Percentiles rank a stretch among this genome's conserved stretches.
These are phyloP conservation scores for Siderastrea radians DNA, from an alignment of 92 coral and sea anemone genomes.

Conservation along the genomic window DNA sequence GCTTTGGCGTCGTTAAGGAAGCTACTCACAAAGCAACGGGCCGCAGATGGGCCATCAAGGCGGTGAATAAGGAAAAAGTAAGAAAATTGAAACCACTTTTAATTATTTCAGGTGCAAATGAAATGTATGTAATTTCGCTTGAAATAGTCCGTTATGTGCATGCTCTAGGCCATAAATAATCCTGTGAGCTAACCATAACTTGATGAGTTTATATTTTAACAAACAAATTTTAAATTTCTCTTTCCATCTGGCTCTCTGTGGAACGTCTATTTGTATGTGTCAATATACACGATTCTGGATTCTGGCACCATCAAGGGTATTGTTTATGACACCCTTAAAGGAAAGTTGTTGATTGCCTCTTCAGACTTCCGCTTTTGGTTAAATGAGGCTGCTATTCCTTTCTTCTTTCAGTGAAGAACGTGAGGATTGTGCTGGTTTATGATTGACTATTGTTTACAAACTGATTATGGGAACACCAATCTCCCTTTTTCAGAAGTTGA, in stretches of 20 bases:
- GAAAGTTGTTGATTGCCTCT: slow-evolving; percentile 6
- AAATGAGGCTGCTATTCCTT: background rate
- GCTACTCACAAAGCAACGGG: slow-evolving; percentile 88
- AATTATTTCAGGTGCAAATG: slow-evolving; percentile 25
- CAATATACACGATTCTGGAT: background rate
- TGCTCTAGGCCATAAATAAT: background rate
- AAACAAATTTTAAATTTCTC: background rate
- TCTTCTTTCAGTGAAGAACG: background rate
- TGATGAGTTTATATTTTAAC: background rate
- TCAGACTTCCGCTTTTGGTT: slow-evolving; percentile 2
- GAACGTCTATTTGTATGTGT: background rate
- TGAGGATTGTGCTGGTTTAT: slow-evolving; percentile 2
- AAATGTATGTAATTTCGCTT: background rate
- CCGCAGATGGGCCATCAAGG: slow-evolving; percentile 92
- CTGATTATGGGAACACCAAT: background rate
- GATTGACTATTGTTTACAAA: background rate
- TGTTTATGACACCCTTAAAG: background rate
- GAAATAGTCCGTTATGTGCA: background rate
- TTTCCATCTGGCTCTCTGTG: background rate
- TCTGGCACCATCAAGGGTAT: background rate
- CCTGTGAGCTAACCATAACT: background rate
- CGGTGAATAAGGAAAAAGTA: slow-evolving; percentile 99
- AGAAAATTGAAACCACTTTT: slow-evolving; percentile 24
- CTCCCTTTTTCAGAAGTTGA: background rate
- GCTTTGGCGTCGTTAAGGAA: slow-evolving; percentile 97